These are phyloP conservation scores for Corythaeola cristata DNA, from an alignment of 2,113 vertebrate species.

Conservation along the genomic window DNA sequence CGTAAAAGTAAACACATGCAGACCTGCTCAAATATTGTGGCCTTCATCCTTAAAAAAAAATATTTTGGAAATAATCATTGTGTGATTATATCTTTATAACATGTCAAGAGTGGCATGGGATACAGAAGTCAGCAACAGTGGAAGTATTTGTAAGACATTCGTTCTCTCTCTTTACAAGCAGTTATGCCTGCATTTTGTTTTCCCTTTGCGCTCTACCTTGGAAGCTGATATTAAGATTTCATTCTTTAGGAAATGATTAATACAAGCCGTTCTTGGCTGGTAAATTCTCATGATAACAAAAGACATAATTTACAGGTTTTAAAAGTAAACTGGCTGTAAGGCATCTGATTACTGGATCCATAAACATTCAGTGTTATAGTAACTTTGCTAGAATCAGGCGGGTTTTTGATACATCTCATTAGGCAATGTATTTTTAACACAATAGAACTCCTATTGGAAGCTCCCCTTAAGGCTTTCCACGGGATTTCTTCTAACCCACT, in stretches of 20 bases:
- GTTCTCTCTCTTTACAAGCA: neutral
- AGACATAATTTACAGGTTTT: neutral
- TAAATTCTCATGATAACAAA: neutral
- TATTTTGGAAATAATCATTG: neutral
- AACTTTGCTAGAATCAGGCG: neutral
- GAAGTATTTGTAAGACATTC: neutral
- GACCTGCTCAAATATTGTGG: neutral
- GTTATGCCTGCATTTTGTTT: neutral
- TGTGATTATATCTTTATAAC: neutral
- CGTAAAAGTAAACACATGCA: neutral
- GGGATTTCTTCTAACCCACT: neutral
- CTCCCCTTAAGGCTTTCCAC: neutral
- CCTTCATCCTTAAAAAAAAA: neutral
- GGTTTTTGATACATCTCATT: neutral
- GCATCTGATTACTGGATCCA: neutral
- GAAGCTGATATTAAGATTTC: neutral
- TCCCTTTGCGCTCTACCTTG: neutral
- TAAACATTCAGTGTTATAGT: neutral
- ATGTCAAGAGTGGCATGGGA: neutral
- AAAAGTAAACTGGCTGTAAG: slow-evolving; percentile 14
- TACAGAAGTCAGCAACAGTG: neutral
- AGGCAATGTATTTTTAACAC: neutral
- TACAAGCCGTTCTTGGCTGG: neutral
- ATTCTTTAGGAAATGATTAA: neutral
- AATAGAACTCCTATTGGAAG: neutral